Evolutionary conservation across 2,113 vertebrate species (phyloP), one percentile per base, ranked within the genome.

Genomic region (Boulengeromyrus knoepffleri): DNA sequence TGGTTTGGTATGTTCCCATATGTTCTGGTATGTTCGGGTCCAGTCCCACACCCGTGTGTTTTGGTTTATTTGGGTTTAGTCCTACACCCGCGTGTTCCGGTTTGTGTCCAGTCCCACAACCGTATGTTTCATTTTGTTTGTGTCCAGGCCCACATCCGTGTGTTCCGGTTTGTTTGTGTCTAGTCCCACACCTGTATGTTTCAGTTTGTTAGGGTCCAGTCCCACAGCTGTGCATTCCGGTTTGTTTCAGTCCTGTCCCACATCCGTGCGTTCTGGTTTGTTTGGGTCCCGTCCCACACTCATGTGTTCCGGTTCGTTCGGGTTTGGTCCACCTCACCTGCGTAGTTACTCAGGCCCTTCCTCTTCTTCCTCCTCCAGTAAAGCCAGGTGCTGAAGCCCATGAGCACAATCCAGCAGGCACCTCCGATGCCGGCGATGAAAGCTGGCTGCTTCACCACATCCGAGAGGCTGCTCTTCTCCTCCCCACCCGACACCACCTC

Each of bases 361-460:
- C 98, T 97, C 95, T 99, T 99, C 96, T 99, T 99, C 92, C 98
- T 97, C 92, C 98, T 92, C 97, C 98, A 99, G 91, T 99, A 99
- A 1, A 99, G 93, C 98, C 98, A 99, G 92, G 98, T 97, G 92
- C 98, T 99, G 95, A 99, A 99, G 91, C 98, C 98, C 98, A 99
- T 99, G 92, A 99, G 95, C 91, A 99, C 98, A 90, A 99, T 98
- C 98, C 98, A 99, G 93, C 98, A 99, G 21, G 98, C 98, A 86
- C 98, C 98, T 91, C 98, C 98, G 31, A 99, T 96, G 85, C 98
- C 98, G 19, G 98, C 98, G 58, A 99, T 99, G 92, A 99, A 99
- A 92, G 98, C 98, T 21, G 98, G 98, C 92, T 99, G 98, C 94
- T 98, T 99, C 92, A 99, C 97, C 91, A 99, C 97, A 84, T 99